Conservation (phyloP, 2,888 invertebrate species). For the Orthonychiurus folsomi region DNA sequence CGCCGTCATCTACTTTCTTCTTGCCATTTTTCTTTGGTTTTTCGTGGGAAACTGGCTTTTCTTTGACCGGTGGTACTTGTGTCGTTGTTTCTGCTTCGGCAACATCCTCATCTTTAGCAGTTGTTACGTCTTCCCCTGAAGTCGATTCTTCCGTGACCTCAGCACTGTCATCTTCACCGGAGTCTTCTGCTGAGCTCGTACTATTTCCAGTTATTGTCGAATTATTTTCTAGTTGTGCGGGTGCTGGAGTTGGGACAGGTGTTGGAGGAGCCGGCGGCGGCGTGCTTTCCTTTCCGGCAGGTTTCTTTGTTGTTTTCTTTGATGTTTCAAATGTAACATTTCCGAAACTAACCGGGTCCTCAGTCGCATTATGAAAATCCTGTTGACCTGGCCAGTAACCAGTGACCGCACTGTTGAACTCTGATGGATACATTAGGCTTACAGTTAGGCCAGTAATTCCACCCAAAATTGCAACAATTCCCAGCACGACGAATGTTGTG, state of each 20-base stretch:
- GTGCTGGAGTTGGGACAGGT: too few relatives aligned
- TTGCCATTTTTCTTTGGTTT: too few relatives aligned
- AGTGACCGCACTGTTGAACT: constrained; percentile 3
- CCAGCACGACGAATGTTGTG: constrained; percentile 6
- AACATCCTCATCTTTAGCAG: too few relatives aligned
- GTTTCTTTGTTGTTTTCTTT: background rate
- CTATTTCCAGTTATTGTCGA: too few relatives aligned
- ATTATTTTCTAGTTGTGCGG: too few relatives aligned
- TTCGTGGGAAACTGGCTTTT: too few relatives aligned
- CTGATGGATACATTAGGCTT: constrained; percentile 3
- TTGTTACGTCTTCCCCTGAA: background rate
- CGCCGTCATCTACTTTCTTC: too few relatives aligned
- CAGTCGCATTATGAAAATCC: background rate
- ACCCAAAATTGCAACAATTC: background rate
- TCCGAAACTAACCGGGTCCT: background rate
- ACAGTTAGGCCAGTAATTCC: constrained; percentile 4
- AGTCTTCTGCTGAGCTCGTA: too few relatives aligned
- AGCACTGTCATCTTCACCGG: background rate
- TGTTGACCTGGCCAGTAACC: background rate
- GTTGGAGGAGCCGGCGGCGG: too few relatives aligned
- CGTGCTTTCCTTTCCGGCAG: background rate
- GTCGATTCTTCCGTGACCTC: background rate
- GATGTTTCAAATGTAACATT: background rate
- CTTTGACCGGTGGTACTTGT: too few relatives aligned
- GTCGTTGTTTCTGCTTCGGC: too few relatives aligned